phyloP scores from a whole-genome alignment of 2,888 invertebrate species.

The Hydrotaea cyrtoneurina region DNA sequence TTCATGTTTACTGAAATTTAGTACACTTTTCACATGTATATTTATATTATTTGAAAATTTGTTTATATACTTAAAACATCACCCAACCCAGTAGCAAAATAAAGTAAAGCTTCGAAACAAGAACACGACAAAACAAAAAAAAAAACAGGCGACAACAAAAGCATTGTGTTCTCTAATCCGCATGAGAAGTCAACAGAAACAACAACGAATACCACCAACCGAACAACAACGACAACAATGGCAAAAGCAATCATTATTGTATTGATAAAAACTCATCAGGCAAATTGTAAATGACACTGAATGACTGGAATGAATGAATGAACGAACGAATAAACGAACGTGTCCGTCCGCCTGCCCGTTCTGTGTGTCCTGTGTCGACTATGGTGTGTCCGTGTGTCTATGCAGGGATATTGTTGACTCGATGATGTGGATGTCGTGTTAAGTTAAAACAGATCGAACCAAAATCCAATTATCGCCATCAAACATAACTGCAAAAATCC shows the following conservation, averaged over 20 bases:
- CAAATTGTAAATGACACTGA: constrained; percentile 58
- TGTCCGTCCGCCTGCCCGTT: neutral
- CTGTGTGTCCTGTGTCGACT: neutral
- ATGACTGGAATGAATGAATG: neutral
- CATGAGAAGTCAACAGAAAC: constrained; percentile 26
- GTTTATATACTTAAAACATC: too few relatives aligned
- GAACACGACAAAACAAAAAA: too few relatives aligned
- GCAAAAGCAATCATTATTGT: constrained; percentile 15
- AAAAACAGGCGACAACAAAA: too few relatives aligned
- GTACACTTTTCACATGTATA: too few relatives aligned
- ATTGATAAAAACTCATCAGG: constrained; percentile 59
- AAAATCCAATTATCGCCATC: constrained; percentile 67
- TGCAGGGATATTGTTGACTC: neutral
- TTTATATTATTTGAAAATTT: too few relatives aligned
- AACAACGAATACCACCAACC: neutral
- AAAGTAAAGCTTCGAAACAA: neutral
- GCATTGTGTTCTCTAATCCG: constrained; percentile 24
- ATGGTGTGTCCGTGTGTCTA: constrained; percentile 22
- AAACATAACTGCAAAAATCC: constrained; percentile 29
- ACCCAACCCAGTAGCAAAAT: neutral
- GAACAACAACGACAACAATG: neutral
- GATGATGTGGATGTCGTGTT: constrained; percentile 29
- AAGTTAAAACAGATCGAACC: constrained; percentile 66
- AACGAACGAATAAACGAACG: neutral
- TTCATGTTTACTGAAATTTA: too few relatives aligned